Percentiles rank a stretch among this genome's conserved stretches.
These are phyloP conservation scores for Phyllopteryx taeniolatus DNA, from an alignment of 2,113 vertebrate species.

Conservation along the genomic window DNA sequence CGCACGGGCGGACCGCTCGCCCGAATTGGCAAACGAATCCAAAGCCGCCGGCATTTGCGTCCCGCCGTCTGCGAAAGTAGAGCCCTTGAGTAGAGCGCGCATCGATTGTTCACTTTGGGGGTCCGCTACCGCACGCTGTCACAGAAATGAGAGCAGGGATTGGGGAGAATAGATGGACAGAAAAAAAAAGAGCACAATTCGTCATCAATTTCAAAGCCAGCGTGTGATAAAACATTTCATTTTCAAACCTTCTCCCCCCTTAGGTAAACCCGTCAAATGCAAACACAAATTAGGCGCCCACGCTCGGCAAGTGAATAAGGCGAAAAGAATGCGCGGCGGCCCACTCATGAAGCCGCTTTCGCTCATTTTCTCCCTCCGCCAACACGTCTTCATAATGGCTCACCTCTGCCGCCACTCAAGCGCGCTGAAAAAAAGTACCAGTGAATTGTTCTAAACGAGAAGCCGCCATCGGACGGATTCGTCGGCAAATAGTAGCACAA, in stretches of 20 bases:
- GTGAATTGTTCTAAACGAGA: slow-evolving; percentile 58
- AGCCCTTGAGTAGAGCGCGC: no score
- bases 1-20: no score
- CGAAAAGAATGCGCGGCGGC: slow-evolving; percentile 74
- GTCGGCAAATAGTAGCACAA: slow-evolving; percentile 44
- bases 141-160: not conserved
- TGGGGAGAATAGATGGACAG: slow-evolving; percentile 10
- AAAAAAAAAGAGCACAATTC: slow-evolving; percentile 66
- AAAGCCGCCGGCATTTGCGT: no score
- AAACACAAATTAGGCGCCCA: slow-evolving; percentile 79
- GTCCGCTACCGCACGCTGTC: not conserved
- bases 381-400: slow-evolving; percentile 67
- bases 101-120: no score
- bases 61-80: no score
- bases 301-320: slow-evolving; percentile 72
- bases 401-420: slow-evolving; percentile 63
- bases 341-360: slow-evolving; percentile 63
- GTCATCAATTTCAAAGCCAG: slow-evolving; percentile 78
- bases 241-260: slow-evolving; percentile 55
- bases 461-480: slow-evolving; percentile 53
- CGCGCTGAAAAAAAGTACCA: slow-evolving; percentile 49
- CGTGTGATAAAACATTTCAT: slow-evolving; percentile 74
- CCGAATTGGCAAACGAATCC: no score
- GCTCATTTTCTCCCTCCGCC: slow-evolving; percentile 44
- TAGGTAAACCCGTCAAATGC: slow-evolving; percentile 79